A percentile compares a stretch with the other conserved stretches of the same genome.
Evolutionary conservation across 2,888 invertebrate genomes (phyloP).

Genomic region (Cyclophora albipunctata): DNA sequence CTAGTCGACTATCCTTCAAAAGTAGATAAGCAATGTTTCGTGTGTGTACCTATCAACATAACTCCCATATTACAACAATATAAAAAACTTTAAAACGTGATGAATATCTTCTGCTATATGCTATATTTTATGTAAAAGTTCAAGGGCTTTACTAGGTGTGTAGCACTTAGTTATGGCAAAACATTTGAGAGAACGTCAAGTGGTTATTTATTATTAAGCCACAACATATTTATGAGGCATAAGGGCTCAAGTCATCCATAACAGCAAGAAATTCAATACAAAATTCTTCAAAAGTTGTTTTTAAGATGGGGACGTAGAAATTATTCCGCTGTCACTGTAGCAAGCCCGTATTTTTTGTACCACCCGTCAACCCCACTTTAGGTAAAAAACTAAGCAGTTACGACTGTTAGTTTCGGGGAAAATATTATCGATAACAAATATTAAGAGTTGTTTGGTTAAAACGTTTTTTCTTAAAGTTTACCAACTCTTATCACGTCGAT

Average conservation of each 20-base stretch:
- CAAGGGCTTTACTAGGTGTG: constrained; percentile 5
- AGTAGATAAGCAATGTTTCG: too few species aligned
- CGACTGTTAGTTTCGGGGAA: not conserved
- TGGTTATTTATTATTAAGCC: constrained; percentile 45
- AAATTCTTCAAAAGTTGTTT: constrained; percentile 47
- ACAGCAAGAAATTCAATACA: constrained; percentile 61
- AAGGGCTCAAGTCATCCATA: constrained; percentile 36
- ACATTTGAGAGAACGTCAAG: constrained; percentile 40
- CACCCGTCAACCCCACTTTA: constrained; percentile 62
- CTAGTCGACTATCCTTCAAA: too few species aligned
- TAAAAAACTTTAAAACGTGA: too few species aligned
- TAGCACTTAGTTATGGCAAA: constrained; percentile 28
- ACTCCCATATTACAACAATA: too few species aligned
- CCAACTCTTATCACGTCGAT: not conserved
- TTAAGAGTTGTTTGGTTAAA: not conserved
- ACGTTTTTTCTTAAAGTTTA: constrained; percentile 1
- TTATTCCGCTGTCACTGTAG: constrained; percentile 58
- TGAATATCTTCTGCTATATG: too few species aligned
- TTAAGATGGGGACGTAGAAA: constrained; percentile 46
- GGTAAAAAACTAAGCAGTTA: constrained; percentile 35
- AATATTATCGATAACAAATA: constrained; percentile 8
- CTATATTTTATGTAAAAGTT: too few species aligned
- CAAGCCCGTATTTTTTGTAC: constrained; percentile 56
- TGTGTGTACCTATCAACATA: too few species aligned
- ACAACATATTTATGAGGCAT: constrained; percentile 50